A percentile compares a stretch with the other conserved stretches of the same genome.
phyloP scores from a whole-genome alignment of 2,888 invertebrate species.

The Euphydryas editha region DNA sequence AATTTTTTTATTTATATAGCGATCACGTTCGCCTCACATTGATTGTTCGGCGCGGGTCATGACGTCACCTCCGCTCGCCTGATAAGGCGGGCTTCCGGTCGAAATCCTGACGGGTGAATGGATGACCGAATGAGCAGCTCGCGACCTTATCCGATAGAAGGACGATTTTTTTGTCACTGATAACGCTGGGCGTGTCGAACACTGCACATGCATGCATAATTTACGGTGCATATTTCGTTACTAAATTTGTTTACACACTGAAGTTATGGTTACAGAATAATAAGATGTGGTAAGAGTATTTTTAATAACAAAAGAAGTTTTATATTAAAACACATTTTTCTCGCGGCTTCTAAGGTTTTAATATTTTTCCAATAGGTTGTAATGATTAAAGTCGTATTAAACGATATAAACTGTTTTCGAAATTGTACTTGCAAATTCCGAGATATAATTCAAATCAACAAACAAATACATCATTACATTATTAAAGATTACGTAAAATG shows the following conservation, averaged over 20 bases:
- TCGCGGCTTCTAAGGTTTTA: too few relatives aligned
- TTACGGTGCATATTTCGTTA: conserved; percentile 29
- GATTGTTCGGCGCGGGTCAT: conserved; percentile 62
- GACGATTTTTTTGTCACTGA: conserved; percentile 42
- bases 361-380: too few relatives aligned
- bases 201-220: conserved; percentile 26
- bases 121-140: conserved; percentile 49
- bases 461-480: too few relatives aligned
- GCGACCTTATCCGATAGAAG: conserved; percentile 54
- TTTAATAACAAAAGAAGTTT: too few relatives aligned
- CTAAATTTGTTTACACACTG: not conserved
- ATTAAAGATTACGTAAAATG: too few relatives aligned
- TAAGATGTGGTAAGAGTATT: not conserved
- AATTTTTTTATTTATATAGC: conserved; percentile 75
- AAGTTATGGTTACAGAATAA: not conserved
- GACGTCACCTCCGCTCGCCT: conserved; percentile 78
- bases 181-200: conserved; percentile 35
- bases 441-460: too few relatives aligned
- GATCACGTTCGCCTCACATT: conserved; percentile 74
- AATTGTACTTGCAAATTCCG: too few relatives aligned
- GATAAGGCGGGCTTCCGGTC: conserved; percentile 80
- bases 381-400: too few relatives aligned
- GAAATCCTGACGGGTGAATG: conserved; percentile 61
- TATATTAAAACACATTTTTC: too few relatives aligned
- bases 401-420: too few relatives aligned